These are phyloP conservation scores for Sinella curviseta DNA, from an alignment of 1,140 invertebrate species.

Conservation along the genomic window DNA sequence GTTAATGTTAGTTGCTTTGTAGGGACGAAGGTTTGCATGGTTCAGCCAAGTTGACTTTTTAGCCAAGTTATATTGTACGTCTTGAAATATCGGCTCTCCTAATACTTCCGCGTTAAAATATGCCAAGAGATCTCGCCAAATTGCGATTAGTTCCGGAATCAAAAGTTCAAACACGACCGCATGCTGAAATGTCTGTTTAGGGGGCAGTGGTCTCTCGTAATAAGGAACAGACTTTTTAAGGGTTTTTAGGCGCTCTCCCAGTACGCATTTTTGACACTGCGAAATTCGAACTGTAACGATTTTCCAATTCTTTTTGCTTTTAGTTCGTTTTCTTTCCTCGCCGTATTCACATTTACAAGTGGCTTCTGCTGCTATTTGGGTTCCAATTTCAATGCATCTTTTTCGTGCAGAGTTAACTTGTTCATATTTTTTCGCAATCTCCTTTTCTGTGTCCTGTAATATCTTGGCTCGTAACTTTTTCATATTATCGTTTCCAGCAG, in stretches of 20 bases:
- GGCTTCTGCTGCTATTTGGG: background rate
- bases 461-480: background rate
- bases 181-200: background rate
- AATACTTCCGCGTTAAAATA: background rate
- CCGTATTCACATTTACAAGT: background rate
- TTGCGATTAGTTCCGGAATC: constrained; percentile 27
- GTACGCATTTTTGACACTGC: too few species aligned
- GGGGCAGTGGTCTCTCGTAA: constrained; percentile 29
- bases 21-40: too few species aligned
- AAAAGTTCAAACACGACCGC: constrained; percentile 34
- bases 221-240: background rate
- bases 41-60: too few species aligned
- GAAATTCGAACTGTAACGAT: too few species aligned
- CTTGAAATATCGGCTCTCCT: background rate
- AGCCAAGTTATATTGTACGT: too few species aligned
- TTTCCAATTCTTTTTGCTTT: too few species aligned
- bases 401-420: background rate
- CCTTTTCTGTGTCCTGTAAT: background rate
- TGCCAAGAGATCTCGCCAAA: background rate
- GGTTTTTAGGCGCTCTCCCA: background rate
- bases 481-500: background rate
- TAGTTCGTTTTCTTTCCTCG: background rate
- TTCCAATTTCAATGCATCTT: background rate
- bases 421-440: background rate
- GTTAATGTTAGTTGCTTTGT: too few species aligned